A percentile compares a stretch with the other conserved stretches of the same genome.
These are phyloP conservation scores for Pipistrellus nathusii DNA, from an alignment of 2,797 vertebrate genomes.

Conservation along the genomic window DNA sequence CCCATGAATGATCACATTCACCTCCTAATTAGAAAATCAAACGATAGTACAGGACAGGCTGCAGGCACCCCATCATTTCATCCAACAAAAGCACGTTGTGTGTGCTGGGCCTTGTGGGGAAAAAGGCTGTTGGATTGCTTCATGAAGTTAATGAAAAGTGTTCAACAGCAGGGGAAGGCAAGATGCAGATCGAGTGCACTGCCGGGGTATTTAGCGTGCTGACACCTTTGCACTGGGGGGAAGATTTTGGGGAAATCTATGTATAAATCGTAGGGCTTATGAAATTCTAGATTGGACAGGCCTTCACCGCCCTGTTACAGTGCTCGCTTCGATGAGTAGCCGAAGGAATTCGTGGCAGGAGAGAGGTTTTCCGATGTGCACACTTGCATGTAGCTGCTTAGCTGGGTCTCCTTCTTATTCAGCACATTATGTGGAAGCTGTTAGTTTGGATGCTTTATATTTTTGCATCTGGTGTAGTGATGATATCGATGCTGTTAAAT, in stretches of 20 bases:
- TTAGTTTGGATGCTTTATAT: constrained; percentile 86
- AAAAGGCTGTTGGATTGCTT: constrained; percentile 59
- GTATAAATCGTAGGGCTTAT: constrained; percentile 61
- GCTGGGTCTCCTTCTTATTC: constrained; percentile 86
- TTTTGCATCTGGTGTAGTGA: constrained; percentile 83
- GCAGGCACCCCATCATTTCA: constrained; percentile 57
- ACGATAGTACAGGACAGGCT: constrained; percentile 73
- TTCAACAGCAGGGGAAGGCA: constrained; percentile 73
- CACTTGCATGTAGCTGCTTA: constrained; percentile 74
- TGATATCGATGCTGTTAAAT: constrained; percentile 84
- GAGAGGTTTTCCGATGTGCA: constrained; percentile 82
- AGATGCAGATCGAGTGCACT: constrained; percentile 69
- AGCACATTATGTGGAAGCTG: constrained; percentile 85
- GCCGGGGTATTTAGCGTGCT: constrained; percentile 79
- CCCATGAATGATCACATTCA: constrained; percentile 77
- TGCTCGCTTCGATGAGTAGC: constrained; percentile 66
- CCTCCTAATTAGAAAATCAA: constrained; percentile 85
- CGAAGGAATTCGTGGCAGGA: constrained; percentile 81
- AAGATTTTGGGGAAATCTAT: constrained; percentile 69
- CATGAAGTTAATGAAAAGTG: constrained; percentile 74
- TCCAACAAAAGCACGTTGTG: constrained; percentile 68
- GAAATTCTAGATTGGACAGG: constrained; percentile 70
- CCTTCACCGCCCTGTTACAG: not conserved
- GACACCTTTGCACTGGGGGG: constrained; percentile 80
- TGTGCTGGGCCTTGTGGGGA: constrained; percentile 40